Conservation (phyloP, 2,888 invertebrate genomes). For the Hypercompe scribonia region DNA sequence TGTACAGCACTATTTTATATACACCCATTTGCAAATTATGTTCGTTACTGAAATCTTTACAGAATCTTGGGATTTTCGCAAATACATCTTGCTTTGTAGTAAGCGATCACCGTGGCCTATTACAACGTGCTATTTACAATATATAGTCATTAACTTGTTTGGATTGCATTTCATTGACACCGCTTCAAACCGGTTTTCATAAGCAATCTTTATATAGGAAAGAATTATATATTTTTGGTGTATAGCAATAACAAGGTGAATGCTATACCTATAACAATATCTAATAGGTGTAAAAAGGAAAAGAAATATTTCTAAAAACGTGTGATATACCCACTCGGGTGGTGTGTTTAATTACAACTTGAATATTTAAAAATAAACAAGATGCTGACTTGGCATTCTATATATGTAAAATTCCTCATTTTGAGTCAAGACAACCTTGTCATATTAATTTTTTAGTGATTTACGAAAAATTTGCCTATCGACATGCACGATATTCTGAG, state of each 20-base stretch:
- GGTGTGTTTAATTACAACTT: background rate
- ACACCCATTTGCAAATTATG: background rate
- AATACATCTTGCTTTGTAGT: background rate
- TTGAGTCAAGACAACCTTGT: background rate
- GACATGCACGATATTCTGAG: constrained; percentile 32
- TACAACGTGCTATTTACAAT: background rate
- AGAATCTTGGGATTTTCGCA: background rate
- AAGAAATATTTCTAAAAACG: background rate
- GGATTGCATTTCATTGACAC: too few relatives aligned
- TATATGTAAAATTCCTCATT: background rate
- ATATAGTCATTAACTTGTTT: background rate
- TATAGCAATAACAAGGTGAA: constrained; percentile 2
- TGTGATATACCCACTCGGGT: background rate
- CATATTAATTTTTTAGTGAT: constrained; percentile 3
- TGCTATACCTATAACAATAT: background rate
- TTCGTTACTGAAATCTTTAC: background rate
- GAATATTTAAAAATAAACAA: background rate
- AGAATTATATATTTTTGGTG: background rate
- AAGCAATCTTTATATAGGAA: too few relatives aligned
- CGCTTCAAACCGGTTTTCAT: too few relatives aligned
- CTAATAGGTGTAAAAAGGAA: background rate
- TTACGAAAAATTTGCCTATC: background rate
- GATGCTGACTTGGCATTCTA: background rate
- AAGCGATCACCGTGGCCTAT: background rate
- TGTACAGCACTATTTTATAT: background rate